These are phyloP conservation scores for Limosa lapponica DNA, from an alignment of 2,797 vertebrate genomes.

Conservation along the genomic window DNA sequence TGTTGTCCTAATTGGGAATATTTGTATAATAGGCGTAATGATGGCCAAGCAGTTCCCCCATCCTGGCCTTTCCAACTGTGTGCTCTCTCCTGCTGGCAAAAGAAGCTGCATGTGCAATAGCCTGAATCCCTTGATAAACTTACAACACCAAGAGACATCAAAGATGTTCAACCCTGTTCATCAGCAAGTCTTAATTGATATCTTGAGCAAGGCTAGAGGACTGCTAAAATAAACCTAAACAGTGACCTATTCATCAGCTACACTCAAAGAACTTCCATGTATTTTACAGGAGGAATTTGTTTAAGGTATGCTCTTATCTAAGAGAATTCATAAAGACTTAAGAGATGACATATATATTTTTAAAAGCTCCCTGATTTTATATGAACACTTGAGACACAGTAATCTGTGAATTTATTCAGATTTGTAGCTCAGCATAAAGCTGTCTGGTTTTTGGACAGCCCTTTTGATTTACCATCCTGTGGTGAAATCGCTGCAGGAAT, in stretches of 20 bases:
- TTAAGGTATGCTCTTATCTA: slow-evolving; percentile 49
- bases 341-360: slow-evolving; percentile 34
- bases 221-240: neutral
- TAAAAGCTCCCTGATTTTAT: slow-evolving; percentile 27
- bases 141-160: neutral
- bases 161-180: neutral
- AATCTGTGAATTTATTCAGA: slow-evolving; percentile 50
- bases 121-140: neutral
- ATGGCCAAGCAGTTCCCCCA: neutral
- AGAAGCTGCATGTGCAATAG: neutral
- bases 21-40: fast-evolving
- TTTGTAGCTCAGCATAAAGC: slow-evolving; percentile 34
- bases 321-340: neutral
- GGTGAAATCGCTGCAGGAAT: slow-evolving; percentile 59
- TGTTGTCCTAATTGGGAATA: neutral
- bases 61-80: neutral
- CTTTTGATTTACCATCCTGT: slow-evolving; percentile 68
- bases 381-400: neutral
- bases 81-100: neutral
- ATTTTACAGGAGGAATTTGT: slow-evolving; percentile 35
- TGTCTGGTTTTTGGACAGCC: slow-evolving; percentile 58
- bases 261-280: neutral
- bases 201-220: neutral
- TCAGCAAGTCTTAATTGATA: neutral
- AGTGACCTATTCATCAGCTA: neutral